These are phyloP conservation scores for Epirrhoe tristata DNA, from an alignment of 2,888 invertebrate genomes.

Conservation along the genomic window DNA sequence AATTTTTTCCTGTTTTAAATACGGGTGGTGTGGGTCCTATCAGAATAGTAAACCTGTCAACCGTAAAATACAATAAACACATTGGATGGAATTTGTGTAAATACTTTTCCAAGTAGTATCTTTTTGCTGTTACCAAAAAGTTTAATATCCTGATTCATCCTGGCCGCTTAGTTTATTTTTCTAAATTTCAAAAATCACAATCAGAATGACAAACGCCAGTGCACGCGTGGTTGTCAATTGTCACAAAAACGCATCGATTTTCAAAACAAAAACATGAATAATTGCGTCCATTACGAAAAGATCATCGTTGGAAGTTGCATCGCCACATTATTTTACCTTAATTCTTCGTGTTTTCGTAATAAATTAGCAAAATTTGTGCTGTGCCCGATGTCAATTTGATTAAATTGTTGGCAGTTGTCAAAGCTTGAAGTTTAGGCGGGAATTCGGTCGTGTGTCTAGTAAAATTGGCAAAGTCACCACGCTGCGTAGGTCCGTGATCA, in stretches of 20 bases:
- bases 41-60: neutral
- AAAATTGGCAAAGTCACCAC: constrained; percentile 68
- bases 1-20: too few species aligned
- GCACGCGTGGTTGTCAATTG: constrained; percentile 74
- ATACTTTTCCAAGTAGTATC: neutral
- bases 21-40: neutral
- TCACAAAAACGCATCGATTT: constrained; percentile 76
- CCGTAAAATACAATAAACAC: neutral
- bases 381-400: constrained; percentile 54
- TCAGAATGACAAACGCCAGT: constrained; percentile 73
- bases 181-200: constrained; percentile 70
- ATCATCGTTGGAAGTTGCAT: constrained; percentile 53
- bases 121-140: constrained; percentile 22
- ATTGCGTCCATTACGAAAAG: constrained; percentile 57
- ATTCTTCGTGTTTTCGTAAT: constrained; percentile 36
- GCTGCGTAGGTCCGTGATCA: constrained; percentile 81
- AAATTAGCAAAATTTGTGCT: constrained; percentile 45
- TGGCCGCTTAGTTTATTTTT: constrained; percentile 52
- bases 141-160: neutral
- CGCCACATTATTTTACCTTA: constrained; percentile 35
- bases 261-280: constrained; percentile 66
- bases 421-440: constrained; percentile 62
- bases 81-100: neutral
- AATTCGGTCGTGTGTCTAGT: constrained; percentile 60
- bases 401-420: constrained; percentile 62